Percentiles rank a stretch among this genome's conserved stretches.
Evolutionary conservation across 1,140 invertebrate genomes (phyloP).

Genomic region (Sinella curviseta): DNA sequence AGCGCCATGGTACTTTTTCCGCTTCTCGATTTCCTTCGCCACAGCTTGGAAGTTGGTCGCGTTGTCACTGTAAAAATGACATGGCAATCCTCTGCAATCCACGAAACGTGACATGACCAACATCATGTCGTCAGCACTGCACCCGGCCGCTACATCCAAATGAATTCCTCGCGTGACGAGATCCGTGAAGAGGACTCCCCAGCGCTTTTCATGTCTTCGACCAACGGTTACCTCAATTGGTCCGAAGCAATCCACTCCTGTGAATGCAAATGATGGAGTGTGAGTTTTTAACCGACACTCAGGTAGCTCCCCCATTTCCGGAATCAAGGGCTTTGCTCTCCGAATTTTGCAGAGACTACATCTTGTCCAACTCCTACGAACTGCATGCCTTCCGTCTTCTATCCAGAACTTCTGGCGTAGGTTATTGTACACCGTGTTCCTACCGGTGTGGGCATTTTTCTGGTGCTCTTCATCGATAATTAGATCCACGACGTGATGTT

Average conservation of each 20-base stretch:
- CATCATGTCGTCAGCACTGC: background rate
- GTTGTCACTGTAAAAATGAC: background rate
- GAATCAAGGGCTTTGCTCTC: background rate
- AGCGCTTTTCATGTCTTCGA: slow-evolving; percentile 32
- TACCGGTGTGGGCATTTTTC: slow-evolving; percentile 20
- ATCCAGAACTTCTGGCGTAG: slow-evolving; percentile 37
- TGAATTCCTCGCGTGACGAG: background rate
- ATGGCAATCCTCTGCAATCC: background rate
- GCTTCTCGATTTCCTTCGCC: background rate
- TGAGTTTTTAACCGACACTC: background rate
- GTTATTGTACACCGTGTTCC: slow-evolving; percentile 21
- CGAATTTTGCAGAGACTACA: slow-evolving; percentile 36
- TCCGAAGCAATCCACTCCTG: slow-evolving; percentile 36
- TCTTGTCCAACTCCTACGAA: slow-evolving; percentile 12
- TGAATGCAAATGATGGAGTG: slow-evolving; percentile 18
- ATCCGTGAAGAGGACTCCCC: background rate
- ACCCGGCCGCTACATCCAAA: background rate
- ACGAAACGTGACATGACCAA: slow-evolving; percentile 29
- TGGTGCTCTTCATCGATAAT: slow-evolving; percentile 29
- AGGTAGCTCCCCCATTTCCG: slow-evolving; percentile 34
- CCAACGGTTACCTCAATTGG: slow-evolving; percentile 31
- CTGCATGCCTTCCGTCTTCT: slow-evolving; percentile 7
- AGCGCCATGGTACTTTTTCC: background rate
- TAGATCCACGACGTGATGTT: slow-evolving; percentile 5
- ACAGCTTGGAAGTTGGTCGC: background rate